Conservation (phyloP, 2,113 vertebrate genomes). For the Sialia sialis region DNA sequence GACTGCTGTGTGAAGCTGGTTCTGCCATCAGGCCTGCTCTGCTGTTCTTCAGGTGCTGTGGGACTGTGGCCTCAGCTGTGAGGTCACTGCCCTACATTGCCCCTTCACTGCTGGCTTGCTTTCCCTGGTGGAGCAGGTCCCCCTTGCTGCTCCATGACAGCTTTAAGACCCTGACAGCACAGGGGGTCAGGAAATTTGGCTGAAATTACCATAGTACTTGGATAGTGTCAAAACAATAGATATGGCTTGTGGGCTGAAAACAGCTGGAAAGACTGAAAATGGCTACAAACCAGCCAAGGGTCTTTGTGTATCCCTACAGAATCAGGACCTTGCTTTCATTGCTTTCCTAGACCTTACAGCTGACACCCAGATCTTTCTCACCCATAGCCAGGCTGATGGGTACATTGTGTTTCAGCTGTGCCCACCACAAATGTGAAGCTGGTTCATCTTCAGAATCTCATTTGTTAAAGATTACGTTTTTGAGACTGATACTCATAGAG, state of each 20-base stretch:
- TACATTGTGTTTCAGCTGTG: neutral
- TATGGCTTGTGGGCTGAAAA: neutral
- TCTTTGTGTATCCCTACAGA: neutral
- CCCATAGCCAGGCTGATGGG: neutral
- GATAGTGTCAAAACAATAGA: neutral
- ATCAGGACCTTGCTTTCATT: neutral
- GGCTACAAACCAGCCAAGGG: neutral
- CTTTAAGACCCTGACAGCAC: neutral
- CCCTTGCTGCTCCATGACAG: neutral
- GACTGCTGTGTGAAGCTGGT: neutral
- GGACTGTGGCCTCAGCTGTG: neutral
- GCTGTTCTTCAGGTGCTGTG: neutral
- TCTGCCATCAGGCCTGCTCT: neutral
- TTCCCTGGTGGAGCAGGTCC: neutral
- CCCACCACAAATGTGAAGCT: neutral
- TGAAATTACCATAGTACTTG: neutral
- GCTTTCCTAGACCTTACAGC: neutral
- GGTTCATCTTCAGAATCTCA: neutral
- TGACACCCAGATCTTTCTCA: neutral
- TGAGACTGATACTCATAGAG: neutral
- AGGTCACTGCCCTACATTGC: neutral
- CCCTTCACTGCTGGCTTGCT: neutral
- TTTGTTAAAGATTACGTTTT: neutral
- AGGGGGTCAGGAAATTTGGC: neutral
- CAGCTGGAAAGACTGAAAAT: neutral